Evolutionary conservation across 2,797 vertebrate species (phyloP), one percentile per base, ranked within the genome.

Genomic region (Semotilus atromaculatus): DNA sequence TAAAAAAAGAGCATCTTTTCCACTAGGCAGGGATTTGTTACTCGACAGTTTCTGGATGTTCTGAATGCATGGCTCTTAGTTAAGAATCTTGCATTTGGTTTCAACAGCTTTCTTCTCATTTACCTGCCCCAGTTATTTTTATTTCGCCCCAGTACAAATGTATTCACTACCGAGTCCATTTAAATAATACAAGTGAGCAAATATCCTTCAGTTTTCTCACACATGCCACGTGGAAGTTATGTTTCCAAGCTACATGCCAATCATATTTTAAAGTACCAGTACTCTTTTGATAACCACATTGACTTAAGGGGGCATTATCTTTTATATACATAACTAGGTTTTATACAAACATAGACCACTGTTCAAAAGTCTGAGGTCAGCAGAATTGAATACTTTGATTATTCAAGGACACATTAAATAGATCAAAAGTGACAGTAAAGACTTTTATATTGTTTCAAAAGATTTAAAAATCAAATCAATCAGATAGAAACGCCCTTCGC

Each of bases 1-100:
- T 29, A 82, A 82, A 82, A 48, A 76, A 78, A 76, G 26, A 77
- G 34, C 45, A 78, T 77, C 36, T 68, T 77, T 77, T 77, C 36
- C 48, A 70, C 64, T 83, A 83, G 55, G 82, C 64, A 70, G 48
- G 64, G 82, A 83, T 83, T 77, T 83, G 82, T 55, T 77, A 58
- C 38, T 76, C 3, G 4, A 11, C 72, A 38, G 62, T 77, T 83
- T 68, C 48, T 9, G 8, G 36, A 73, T 80, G n/a, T 73, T 82
- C 55, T 40, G 51, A 81, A 58, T 48, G 45, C 45, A 48, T 26
- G 9, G 70, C 81, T 72, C 70, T 36, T 62, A n/a, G 81, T 74
- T 62, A 34, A 34, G 21, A 58, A 73, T 55, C 51, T 45, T 82
- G 70, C 31, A 60, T 74, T 48, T 51, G 14, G 40, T 75, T 75